A percentile compares a stretch with the other conserved stretches of the same genome.
Conservation (phyloP, 2,888 invertebrate genomes). For the Acleris holmiana region DNA sequence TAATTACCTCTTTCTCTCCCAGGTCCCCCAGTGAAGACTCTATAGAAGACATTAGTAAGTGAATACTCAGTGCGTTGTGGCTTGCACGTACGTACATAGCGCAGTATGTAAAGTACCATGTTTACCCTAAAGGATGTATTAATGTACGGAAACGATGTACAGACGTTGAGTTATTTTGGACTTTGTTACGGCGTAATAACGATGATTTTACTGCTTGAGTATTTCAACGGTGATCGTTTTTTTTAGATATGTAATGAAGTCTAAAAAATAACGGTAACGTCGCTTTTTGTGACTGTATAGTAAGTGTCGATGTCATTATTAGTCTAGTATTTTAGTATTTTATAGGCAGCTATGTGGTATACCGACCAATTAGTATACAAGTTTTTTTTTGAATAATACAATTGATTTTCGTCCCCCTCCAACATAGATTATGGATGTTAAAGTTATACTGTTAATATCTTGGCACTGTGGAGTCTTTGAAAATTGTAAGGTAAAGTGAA, state of each 20-base stretch:
- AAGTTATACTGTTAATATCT: background rate
- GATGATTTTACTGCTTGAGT: no score
- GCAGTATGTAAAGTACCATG: conserved; percentile 23
- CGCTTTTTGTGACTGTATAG: conserved; percentile 29
- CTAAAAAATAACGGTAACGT: background rate
- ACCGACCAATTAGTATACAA: conserved; percentile 37
- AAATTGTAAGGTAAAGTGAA: background rate
- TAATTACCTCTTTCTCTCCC: conserved; percentile 37
- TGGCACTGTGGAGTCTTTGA: background rate
- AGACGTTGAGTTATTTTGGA: conserved; percentile 11
- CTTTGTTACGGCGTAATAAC: conserved; percentile 4
- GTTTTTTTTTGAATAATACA: conserved; percentile 20
- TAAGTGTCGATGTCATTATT: conserved; percentile 24
- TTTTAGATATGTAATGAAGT: conserved; percentile 1
- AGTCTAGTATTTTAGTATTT: conserved; percentile 16
- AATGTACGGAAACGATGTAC: conserved; percentile 20
- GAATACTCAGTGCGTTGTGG: conserved; percentile 78
- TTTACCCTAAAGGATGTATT: conserved; percentile 28
- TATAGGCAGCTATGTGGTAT: conserved; percentile 32
- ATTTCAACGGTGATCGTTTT: background rate
- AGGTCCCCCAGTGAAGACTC: conserved; percentile 57
- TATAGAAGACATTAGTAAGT: conserved; percentile 50
- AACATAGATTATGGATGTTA: conserved; percentile 5
- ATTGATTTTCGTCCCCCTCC: background rate
- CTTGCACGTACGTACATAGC: conserved; percentile 35